Percentiles rank a stretch among this genome's conserved stretches.
Evolutionary conservation across 2,113 vertebrate genomes (phyloP).

Genomic region (Cyphotilapia sp.): DNA sequence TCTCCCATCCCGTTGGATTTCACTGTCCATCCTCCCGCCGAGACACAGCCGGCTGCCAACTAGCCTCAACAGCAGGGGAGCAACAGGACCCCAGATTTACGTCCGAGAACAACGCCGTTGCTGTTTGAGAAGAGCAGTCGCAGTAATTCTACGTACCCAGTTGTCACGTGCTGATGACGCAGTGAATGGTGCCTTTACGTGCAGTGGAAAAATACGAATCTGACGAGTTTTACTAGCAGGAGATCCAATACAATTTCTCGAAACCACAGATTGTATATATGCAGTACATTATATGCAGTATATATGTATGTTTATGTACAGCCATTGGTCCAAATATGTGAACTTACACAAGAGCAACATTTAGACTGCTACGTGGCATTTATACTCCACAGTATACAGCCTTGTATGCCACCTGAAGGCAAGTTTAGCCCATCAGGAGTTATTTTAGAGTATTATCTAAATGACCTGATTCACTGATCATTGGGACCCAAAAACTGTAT

Average conservation of each 20-base stretch:
- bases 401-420: neutral
- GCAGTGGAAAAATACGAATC: neutral
- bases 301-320: neutral
- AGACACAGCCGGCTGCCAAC: neutral
- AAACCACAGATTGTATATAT: neutral
- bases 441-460: neutral
- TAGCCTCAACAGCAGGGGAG: accelerated
- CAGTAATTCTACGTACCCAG: neutral
- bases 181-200: accelerated
- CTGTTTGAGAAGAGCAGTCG: neutral
- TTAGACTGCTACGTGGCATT: neutral
- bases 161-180: conserved; percentile 19
- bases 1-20: conserved; percentile 91
- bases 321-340: neutral
- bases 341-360: neutral
- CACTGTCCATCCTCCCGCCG: conserved; percentile 83
- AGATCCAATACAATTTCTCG: neutral
- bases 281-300: neutral
- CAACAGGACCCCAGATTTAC: neutral
- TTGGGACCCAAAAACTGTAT: neutral
- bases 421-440: neutral
- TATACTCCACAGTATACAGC: neutral
- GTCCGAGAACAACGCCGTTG: accelerated
- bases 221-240: accelerated
- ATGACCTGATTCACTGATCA: neutral